Conservation (phyloP, 2,113 vertebrate genomes). For the Heptranchias perlo region DNA sequence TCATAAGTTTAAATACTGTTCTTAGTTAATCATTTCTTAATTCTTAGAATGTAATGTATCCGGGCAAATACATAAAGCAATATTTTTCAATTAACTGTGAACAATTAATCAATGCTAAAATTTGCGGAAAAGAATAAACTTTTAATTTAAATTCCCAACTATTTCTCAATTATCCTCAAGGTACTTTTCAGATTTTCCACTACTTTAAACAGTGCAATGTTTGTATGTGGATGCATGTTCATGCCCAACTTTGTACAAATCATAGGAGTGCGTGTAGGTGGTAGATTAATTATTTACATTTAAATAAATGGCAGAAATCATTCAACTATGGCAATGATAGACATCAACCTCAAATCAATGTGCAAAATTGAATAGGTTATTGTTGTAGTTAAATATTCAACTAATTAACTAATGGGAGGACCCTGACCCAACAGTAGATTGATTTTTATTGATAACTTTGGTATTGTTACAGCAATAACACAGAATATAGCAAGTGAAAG, state of each 20-base stretch:
- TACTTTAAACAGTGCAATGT: neutral
- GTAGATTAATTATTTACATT: slow-evolving; percentile 21
- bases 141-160: neutral
- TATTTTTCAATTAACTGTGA: neutral
- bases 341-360: neutral
- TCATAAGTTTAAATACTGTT: neutral
- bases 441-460: neutral
- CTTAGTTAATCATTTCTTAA: too few relatives aligned
- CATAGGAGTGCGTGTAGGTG: neutral
- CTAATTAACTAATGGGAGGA: neutral
- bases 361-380: slow-evolving; percentile 19
- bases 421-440: neutral
- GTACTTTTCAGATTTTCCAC: neutral
- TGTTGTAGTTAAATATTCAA: neutral
- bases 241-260: neutral
- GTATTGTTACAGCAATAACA: neutral
- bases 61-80: neutral
- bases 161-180: neutral
- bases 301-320: neutral
- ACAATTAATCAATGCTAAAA: neutral
- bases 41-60: neutral
- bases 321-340: neutral
- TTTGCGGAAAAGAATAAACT: neutral
- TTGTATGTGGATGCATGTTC: neutral
- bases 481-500: neutral